Evolutionary conservation across 2,113 vertebrate species (phyloP), one percentile per base, ranked within the genome.

Genomic region (Pteruthius melanotis): DNA sequence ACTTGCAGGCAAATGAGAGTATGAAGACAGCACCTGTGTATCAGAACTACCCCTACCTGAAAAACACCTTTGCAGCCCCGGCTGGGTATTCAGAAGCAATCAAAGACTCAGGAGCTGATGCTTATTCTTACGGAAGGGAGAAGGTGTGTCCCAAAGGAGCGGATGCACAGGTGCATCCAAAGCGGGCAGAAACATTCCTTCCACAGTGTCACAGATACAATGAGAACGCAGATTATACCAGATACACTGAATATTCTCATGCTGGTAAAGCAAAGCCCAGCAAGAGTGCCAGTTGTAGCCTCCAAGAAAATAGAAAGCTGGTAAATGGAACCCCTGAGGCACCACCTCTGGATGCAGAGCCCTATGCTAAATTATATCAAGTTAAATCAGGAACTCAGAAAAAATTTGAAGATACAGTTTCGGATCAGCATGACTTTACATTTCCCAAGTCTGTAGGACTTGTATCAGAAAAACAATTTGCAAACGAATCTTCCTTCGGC

Each of bases 331-430:
- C 93, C 83, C 28, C 96, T 70, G 97, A 98, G 92, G 81, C 92
- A 77, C 79, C 96, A 61, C 26, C 71, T 90, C 84, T 98, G 94
- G 97, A 98, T 87, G 59, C 95, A 91, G 98, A 98, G 42, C 91
- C 95, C 27, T 98, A 98, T 21, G 87, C 85, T 78, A 98, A 97
- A 71, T 95, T 98, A 92, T 97, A 98, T 96, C 98, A 98, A 71
- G 95, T 94, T 86, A 98, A 98, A 94, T 96, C 97, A 96, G 90
- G 96, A 94, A 91, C 88, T 92, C 98, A 97, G 91, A 98, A 98
- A 80, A 98, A 98, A 97, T 94, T 94, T 91, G 98, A 98, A 60
- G 97, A 98, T 84, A 83, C 91, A 40, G 82, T 97, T 78, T 87
- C 96, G 82, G 98, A 98, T 74, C 97, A 97, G 70, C 98, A 98